Conservation (phyloP, 2,113 vertebrate genomes). For the Setophaga kirtlandii region DNA sequence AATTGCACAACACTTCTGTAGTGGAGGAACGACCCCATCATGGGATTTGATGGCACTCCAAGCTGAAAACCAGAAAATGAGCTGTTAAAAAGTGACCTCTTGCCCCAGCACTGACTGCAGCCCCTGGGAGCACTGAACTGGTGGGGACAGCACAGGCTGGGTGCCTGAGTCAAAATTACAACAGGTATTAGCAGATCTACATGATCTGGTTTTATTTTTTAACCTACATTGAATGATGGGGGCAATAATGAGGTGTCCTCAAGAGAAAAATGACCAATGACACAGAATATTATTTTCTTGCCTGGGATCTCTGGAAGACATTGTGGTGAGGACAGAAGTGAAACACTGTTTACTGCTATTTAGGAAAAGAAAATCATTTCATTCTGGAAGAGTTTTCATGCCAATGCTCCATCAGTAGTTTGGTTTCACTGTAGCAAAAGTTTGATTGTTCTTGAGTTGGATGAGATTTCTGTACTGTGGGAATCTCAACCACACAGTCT, state of each 20-base stretch:
- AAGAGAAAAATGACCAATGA: neutral
- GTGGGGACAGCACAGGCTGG: neutral
- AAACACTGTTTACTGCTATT: neutral
- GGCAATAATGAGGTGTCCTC: neutral
- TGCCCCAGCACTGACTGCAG: neutral
- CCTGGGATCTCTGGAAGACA: neutral
- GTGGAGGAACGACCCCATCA: neutral
- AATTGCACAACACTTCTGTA: neutral
- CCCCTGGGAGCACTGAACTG: neutral
- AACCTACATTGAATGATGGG: neutral
- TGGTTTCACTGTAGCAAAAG: neutral
- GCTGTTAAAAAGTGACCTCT: neutral
- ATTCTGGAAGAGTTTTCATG: neutral
- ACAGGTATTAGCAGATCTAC: neutral
- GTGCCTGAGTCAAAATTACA: neutral
- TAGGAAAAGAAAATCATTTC: neutral
- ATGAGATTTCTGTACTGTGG: too few relatives aligned
- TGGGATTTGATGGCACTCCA: neutral
- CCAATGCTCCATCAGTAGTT: neutral
- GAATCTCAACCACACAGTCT: too few relatives aligned
- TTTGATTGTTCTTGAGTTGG: too few relatives aligned
- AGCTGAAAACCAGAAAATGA: neutral
- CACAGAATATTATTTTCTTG: neutral
- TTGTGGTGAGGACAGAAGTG: rapidly evolving
- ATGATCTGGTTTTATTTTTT: neutral